These are phyloP conservation scores for Sepioteuthis lessoniana DNA, from an alignment of 2,888 invertebrate species.

Conservation along the genomic window DNA sequence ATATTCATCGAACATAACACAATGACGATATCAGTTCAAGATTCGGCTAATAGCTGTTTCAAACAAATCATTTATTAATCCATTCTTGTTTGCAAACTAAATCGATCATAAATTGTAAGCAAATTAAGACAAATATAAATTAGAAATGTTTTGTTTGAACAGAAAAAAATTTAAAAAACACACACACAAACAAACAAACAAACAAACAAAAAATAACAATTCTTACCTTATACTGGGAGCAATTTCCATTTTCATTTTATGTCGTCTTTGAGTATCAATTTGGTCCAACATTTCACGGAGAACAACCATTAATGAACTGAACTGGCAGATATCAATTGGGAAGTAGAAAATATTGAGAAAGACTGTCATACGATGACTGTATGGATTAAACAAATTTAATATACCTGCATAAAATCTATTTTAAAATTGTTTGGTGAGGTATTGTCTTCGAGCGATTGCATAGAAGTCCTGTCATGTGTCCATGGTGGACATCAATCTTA, in stretches of 20 bases:
- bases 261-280: conserved; percentile 84
- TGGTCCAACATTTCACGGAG: conserved; percentile 89
- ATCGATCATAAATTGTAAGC: not conserved
- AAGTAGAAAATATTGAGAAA: conserved; percentile 13
- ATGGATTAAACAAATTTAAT: not conserved
- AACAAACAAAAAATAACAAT: not conserved
- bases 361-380: not conserved
- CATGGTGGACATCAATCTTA: too few relatives aligned
- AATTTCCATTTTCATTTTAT: conserved; percentile 87
- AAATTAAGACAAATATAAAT: not conserved
- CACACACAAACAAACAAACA: too few relatives aligned
- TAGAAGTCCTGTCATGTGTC: too few relatives aligned
- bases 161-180: too few relatives aligned
- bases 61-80: too few relatives aligned
- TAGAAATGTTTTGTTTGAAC: too few relatives aligned
- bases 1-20: too few relatives aligned
- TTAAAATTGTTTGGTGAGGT: too few relatives aligned
- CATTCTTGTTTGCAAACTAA: not conserved
- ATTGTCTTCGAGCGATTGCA: too few relatives aligned
- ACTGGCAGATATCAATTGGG: conserved; percentile 56
- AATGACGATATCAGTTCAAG: too few relatives aligned
- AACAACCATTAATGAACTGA: conserved; percentile 84
- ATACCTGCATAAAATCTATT: too few relatives aligned
- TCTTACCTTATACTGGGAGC: conserved; percentile 50
- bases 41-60: too few relatives aligned